Conservation (phyloP, 2,888 invertebrate genomes). For the Caradrina clavipalpis region DNA sequence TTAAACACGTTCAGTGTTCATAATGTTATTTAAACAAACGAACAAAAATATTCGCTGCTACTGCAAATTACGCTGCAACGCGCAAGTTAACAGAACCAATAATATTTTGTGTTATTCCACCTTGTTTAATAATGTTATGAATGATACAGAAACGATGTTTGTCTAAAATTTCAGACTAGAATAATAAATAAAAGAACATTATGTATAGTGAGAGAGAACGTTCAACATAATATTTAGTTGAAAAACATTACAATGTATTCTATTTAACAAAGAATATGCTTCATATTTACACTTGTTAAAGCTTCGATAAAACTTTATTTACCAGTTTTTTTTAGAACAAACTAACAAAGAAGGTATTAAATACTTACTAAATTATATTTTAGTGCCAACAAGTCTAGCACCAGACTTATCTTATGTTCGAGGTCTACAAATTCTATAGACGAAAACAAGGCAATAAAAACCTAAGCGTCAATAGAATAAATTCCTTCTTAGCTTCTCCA, state of each 20-base stretch:
- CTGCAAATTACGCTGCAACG: conserved; percentile 29
- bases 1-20: neutral
- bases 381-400: conserved; percentile 8
- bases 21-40: conserved; percentile 25
- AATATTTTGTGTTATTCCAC: conserved; percentile 35
- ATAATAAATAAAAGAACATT: conserved; percentile 5
- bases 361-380: conserved; percentile 21
- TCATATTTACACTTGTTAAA: neutral
- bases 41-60: conserved; percentile 17
- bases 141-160: conserved; percentile 11
- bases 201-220: neutral
- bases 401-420: conserved; percentile 1
- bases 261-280: conserved; percentile 14
- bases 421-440: conserved; percentile 16
- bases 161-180: conserved; percentile 1
- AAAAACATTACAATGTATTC: neutral
- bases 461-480: conserved; percentile 46
- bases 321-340: neutral
- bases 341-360: conserved; percentile 22
- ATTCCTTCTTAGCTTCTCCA: conserved; percentile 43
- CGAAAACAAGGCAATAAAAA: conserved; percentile 61
- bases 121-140: conserved; percentile 12
- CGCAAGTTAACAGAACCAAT: conserved; percentile 31
- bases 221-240: no score
- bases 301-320: neutral